Evolutionary conservation across 2,113 vertebrate genomes (phyloP).

Genomic region (Vulpes vulpes): DNA sequence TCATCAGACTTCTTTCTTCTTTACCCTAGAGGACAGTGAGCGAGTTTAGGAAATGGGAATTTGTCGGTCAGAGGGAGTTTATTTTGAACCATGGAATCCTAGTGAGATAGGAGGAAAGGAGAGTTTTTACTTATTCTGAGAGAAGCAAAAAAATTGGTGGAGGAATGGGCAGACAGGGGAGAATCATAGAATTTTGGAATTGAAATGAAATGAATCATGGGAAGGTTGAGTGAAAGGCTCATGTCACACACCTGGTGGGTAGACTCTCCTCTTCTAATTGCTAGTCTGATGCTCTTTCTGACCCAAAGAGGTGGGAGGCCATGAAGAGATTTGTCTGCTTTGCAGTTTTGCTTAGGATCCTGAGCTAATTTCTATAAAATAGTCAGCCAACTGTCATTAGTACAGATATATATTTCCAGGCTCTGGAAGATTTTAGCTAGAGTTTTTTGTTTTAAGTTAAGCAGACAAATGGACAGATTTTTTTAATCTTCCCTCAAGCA

Average conservation of each 20-base stretch:
- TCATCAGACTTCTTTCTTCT: slow-evolving; percentile 6
- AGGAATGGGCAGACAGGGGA: background rate
- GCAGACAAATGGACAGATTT: background rate
- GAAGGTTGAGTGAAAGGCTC: slow-evolving; percentile 10
- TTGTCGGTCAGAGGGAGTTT: background rate
- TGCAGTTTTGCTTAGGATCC: slow-evolving; percentile 8
- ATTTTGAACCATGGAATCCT: slow-evolving; percentile 3
- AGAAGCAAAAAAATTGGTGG: background rate
- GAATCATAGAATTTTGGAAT: slow-evolving; percentile 42
- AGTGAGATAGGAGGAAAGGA: background rate
- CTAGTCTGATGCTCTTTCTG: background rate
- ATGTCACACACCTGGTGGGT: background rate
- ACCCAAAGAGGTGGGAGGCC: background rate
- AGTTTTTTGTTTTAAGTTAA: background rate
- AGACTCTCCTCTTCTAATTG: background rate
- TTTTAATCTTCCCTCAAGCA: slow-evolving; percentile 1
- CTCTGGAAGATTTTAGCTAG: background rate
- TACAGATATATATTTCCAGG: background rate
- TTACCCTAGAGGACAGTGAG: background rate
- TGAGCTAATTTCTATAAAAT: background rate
- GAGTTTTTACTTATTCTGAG: background rate
- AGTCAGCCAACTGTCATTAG: background rate
- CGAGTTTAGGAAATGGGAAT: background rate
- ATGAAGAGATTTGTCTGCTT: background rate
- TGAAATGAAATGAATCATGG: background rate